A percentile compares a stretch with the other conserved stretches of the same genome.
These are phyloP conservation scores for Iphiclides podalirius DNA, from an alignment of 2,888 invertebrate genomes.

Conservation along the genomic window DNA sequence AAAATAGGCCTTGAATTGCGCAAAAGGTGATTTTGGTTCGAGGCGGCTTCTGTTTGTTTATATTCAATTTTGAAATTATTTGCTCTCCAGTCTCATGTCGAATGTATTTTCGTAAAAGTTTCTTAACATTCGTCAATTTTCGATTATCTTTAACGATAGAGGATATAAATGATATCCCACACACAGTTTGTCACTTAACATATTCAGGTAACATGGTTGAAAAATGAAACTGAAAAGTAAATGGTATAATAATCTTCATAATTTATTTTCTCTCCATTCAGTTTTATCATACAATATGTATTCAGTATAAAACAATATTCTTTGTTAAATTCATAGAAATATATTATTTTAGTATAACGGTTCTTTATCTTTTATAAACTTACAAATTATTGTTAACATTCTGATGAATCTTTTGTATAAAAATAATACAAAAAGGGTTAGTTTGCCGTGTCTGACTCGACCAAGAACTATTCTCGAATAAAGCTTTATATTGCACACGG, in stretches of 20 bases:
- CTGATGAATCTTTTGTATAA: constrained; percentile 72
- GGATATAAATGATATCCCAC: too few relatives aligned
- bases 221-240: constrained; percentile 59
- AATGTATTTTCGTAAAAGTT: too few relatives aligned
- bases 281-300: constrained; percentile 75
- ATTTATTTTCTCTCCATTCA: constrained; percentile 71
- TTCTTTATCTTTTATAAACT: constrained; percentile 73
- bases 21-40: too few relatives aligned
- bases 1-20: too few relatives aligned
- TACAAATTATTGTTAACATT: constrained; percentile 79
- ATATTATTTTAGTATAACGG: constrained; percentile 79
- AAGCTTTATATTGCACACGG: constrained; percentile 35
- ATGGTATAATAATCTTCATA: constrained; percentile 79
- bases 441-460: constrained; percentile 35
- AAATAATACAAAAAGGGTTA: constrained; percentile 72
- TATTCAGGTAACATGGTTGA: too few relatives aligned
- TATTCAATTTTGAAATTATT: too few relatives aligned
- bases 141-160: too few relatives aligned
- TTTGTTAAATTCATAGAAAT: constrained; percentile 80
- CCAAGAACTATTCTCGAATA: constrained; percentile 13
- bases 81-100: too few relatives aligned
- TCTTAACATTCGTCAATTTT: too few relatives aligned
- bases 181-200: too few relatives aligned
- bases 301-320: constrained; percentile 79
- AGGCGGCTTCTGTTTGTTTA: too few relatives aligned